phyloP scores from a whole-genome alignment of 1,140 invertebrate species.

The Manduca sexta region DNA sequence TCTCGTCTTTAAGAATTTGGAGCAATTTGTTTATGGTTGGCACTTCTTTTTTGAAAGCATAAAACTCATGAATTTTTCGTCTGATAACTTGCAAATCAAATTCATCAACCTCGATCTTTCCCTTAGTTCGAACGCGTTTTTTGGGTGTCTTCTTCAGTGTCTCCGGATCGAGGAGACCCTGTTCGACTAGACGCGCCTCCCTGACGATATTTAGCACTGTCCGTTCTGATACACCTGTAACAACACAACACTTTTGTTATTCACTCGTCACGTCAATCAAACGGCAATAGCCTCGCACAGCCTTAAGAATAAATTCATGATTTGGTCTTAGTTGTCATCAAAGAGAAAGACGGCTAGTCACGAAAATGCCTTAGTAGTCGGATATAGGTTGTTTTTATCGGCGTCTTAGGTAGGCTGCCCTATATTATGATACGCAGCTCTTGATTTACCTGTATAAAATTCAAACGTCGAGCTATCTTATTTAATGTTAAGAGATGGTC shows the following conservation, averaged over 20 bases:
- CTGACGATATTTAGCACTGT: constrained; percentile 60
- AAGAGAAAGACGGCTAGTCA: too few species aligned
- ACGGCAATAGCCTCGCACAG: too few species aligned
- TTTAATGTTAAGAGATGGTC: too few species aligned
- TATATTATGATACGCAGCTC: too few species aligned
- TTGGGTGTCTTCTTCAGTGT: constrained; percentile 55
- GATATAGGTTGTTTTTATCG: too few species aligned
- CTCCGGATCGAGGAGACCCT: constrained; percentile 60
- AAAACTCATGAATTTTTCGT: constrained; percentile 63
- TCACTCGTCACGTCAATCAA: background rate
- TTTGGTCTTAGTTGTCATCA: too few species aligned
- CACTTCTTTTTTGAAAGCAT: constrained; percentile 64
- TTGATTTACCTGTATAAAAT: too few species aligned
- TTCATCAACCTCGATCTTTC: constrained; percentile 63
- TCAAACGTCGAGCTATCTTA: too few species aligned
- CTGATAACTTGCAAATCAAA: constrained; percentile 63
- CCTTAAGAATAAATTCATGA: too few species aligned
- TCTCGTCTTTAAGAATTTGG: constrained; percentile 61
- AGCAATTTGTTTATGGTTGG: constrained; percentile 61
- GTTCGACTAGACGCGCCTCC: constrained; percentile 58
- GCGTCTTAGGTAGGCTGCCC: too few species aligned
- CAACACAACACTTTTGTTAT: background rate
- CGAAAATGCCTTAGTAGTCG: too few species aligned
- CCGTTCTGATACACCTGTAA: constrained; percentile 59
- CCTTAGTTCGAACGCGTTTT: constrained; percentile 59